Evolutionary conservation across 2,888 invertebrate genomes (phyloP), one percentile per base, ranked within the genome.

Genomic region (Timema cristinae): DNA sequence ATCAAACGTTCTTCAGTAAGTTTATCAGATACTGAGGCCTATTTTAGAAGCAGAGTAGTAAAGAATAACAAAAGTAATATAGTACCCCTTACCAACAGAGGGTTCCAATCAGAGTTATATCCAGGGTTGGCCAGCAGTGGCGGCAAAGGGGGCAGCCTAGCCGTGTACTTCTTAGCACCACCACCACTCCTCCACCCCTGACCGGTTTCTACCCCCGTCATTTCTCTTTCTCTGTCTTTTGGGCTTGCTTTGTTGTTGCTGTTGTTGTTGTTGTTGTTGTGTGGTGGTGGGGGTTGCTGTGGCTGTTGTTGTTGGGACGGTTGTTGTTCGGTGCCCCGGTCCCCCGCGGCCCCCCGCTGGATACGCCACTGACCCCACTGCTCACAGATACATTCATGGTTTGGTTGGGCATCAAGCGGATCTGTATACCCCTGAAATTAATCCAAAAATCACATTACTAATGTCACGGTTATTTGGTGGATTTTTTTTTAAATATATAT

Each of bases 81-180:
- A 67, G 66, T 68, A 67, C 68, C 76, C 77, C 88, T 87, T 88
- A 89, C 88, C 88, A 88, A 84, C 84, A 86, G 86, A 85, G 87
- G 87, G 86, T 86, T 88, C 88, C 88, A 82, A 81, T 88, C 88
- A 87, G 87, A 86, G 87, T 87, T 87, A 88, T 88, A 88, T 87
- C 88, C 88, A 84, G 88, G 87, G 85, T 86, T 87, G 85, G 86
- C 84, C 82, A 86, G 85, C 85, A 88, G 86, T 77, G 83, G 63
- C 4, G 32, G 32, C 11, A 63, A 48, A 32, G 63, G 81, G 79
- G 83, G 82, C 83, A 86, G 84, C 83, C 82, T 73, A 73, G 71
- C 72, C 66, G 72, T 71, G 66, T 73, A 71, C 74, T 74, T 74
- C 71, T 72, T 72, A 71, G 70, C 72, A 56, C 69, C 68, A 69